These are phyloP conservation scores for Hoplostethus mediterraneus DNA, from an alignment of 2,797 vertebrate species.

Conservation along the genomic window DNA sequence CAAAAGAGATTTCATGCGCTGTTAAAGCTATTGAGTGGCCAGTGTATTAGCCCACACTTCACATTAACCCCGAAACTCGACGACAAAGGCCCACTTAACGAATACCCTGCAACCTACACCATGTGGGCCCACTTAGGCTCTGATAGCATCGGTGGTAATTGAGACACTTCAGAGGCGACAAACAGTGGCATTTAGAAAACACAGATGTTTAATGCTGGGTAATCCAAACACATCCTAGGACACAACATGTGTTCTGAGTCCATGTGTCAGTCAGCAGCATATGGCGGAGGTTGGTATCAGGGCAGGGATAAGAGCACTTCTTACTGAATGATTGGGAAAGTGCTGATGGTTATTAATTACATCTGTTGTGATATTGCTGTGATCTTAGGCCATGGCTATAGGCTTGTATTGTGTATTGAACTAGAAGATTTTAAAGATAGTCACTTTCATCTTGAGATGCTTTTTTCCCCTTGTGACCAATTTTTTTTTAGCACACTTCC, in stretches of 20 bases:
- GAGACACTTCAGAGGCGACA: constrained; percentile 73
- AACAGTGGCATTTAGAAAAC: constrained; percentile 64
- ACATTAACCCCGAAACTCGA: constrained; percentile 77
- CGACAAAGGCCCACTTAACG: constrained; percentile 77
- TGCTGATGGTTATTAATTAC: constrained; percentile 20
- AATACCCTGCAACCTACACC: constrained; percentile 60
- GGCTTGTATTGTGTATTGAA: no score
- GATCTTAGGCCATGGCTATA: neutral
- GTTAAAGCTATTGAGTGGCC: constrained; percentile 83
- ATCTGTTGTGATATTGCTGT: neutral
- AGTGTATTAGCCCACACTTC: constrained; percentile 81
- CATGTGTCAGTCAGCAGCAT: constrained; percentile 20
- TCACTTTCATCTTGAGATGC: constrained; percentile 8
- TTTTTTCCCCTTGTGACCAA: constrained; percentile 10
- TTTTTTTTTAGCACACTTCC: constrained; percentile 21
- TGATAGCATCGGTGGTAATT: constrained; percentile 77
- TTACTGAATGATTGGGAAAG: constrained; percentile 17
- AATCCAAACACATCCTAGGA: constrained; percentile 45
- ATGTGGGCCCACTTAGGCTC: constrained; percentile 60
- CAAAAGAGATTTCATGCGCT: constrained; percentile 84
- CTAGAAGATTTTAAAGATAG: no score
- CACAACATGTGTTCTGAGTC: neutral
- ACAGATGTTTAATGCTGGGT: constrained; percentile 45
- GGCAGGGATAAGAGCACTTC: neutral
- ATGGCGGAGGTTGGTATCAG: constrained; percentile 14